These are phyloP conservation scores for Rhizomys pruinosus DNA, from an alignment of 2,113 vertebrate species.

Conservation along the genomic window DNA sequence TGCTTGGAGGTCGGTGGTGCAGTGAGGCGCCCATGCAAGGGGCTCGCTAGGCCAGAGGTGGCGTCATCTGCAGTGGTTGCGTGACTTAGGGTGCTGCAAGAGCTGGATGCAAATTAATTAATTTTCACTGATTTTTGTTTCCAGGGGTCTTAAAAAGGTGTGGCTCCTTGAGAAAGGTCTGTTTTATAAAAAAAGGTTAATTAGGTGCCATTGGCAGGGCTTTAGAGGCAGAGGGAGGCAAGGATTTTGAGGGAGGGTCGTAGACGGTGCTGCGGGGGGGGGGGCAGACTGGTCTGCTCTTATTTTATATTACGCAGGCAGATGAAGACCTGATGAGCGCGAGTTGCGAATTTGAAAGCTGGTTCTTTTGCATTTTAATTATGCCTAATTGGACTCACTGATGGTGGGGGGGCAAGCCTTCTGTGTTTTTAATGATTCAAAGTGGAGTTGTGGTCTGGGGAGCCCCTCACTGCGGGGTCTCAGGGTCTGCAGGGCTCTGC, in stretches of 20 bases:
- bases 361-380: constrained; percentile 13
- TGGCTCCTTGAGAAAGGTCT: neutral
- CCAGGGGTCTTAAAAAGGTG: constrained; percentile 12
- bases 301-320: neutral
- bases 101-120: constrained; percentile 24
- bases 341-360: neutral
- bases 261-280: neutral
- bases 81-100: constrained; percentile 19
- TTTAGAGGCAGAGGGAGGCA: neutral
- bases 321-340: neutral
- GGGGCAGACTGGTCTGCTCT: neutral
- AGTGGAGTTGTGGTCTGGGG: neutral
- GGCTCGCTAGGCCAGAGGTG: neutral
- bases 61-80: neutral
- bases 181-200: neutral
- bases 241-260: neutral
- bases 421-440: neutral
- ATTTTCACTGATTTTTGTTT: neutral
- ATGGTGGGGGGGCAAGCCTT: neutral
- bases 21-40: neutral
- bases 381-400: neutral
- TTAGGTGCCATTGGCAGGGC: neutral
- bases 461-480: neutral
- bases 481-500: neutral
- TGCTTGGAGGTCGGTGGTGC: neutral